A percentile compares a stretch with the other conserved stretches of the same genome.
These are phyloP conservation scores for Phyllotis vaccarum DNA, from an alignment of 2,797 vertebrate genomes.

Conservation along the genomic window DNA sequence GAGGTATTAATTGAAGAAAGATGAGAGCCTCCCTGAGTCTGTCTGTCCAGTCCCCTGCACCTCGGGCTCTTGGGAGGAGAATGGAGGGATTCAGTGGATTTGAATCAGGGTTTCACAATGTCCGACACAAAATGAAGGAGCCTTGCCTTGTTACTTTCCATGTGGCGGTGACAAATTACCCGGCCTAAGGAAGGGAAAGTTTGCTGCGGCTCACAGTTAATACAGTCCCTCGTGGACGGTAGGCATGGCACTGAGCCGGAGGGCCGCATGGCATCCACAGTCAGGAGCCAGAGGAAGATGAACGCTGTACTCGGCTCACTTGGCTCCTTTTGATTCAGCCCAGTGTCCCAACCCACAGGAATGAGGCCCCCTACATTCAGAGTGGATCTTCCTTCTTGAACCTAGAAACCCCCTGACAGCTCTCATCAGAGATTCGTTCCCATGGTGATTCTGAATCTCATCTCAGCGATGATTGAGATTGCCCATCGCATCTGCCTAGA, in stretches of 20 bases:
- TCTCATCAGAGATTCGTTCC: not conserved
- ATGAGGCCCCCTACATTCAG: not conserved
- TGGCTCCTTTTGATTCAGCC: not conserved
- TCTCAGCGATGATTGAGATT: not conserved
- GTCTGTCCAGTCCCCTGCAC: not conserved
- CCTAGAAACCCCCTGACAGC: not conserved
- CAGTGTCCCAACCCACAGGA: not conserved
- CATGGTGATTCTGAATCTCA: not conserved
- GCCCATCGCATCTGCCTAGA: not conserved
- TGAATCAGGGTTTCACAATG: not conserved
- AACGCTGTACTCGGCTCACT: not conserved
- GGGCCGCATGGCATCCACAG: not conserved
- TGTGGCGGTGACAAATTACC: not conserved
- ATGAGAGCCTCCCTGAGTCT: conserved; percentile 50
- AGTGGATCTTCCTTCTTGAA: not conserved
- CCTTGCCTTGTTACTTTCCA: not conserved
- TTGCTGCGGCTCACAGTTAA: not conserved
- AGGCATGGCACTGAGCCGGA: not conserved
- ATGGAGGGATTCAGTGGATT: not conserved
- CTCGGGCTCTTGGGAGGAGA: not conserved
- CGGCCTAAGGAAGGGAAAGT: not conserved
- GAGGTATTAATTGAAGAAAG: conserved; percentile 86
- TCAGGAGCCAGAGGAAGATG: not conserved
- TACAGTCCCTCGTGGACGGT: too few species aligned
- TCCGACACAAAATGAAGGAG: not conserved